Evolutionary conservation across 2,888 invertebrate genomes (phyloP), one percentile per base, ranked within the genome.

Genomic region (Pyrochroa serraticornis): DNA sequence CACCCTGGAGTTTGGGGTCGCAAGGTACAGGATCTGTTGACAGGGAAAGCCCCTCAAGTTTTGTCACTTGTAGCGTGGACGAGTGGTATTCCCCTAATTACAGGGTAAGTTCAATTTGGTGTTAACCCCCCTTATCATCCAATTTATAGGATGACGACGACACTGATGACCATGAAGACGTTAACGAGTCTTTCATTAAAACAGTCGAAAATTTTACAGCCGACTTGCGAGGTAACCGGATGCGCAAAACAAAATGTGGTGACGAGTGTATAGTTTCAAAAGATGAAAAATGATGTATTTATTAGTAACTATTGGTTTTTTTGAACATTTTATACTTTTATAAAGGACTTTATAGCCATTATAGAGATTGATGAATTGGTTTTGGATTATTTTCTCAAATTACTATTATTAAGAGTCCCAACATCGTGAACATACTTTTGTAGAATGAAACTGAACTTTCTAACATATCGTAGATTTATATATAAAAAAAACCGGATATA

Each of bases 71-170:
- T 34, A 62, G 67, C 32, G 46, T 53, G 9, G 58, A 59, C 42
- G 71, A 73, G 37, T 74, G 73, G 73, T 72, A 68, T 60, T 68
- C 72, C 1, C 42, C 70, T 5, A 71, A 61, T 46, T 74, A 65
- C 59, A 68, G 63, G 62, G 74, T 73, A 64, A 63, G 47, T 54
- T 37, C 8, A 6, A 31, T 9, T 41, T 8, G n/a, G 33, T 45
- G n/a, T 13, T 12, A 38, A 34, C 35, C 36, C 45, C 31, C 41
- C 67, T 66, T 38, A 63, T 44, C 68, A 65, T 10, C 22, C 22
- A 22, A 22, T 22, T 70, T 70, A 9, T 55, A 69, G 41, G 70
- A 70, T 13, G 71, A 70, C 0, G 66, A 65, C 8, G 70, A 65
- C 3, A 68, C 64, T 13, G 68, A 58, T 13, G 65, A 65, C 7